These are phyloP conservation scores for Hydropsyche tenuis DNA, from an alignment of 1,140 invertebrate species.

Conservation along the genomic window DNA sequence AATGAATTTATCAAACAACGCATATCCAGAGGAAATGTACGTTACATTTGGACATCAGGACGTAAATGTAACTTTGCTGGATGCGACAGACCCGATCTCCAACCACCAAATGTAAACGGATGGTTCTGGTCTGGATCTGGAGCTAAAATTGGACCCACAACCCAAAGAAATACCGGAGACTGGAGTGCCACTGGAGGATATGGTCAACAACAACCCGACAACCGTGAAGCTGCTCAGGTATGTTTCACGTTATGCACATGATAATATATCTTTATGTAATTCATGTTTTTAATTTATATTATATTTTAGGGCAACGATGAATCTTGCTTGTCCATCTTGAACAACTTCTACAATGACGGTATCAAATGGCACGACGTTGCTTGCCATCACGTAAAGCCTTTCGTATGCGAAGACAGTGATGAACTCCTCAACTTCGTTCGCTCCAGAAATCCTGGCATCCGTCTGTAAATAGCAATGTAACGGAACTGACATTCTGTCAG, in stretches of 20 bases:
- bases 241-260: background rate
- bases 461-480: slow-evolving; percentile 67
- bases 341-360: slow-evolving; percentile 93
- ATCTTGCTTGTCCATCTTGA: slow-evolving; percentile 86
- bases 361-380: slow-evolving; percentile 93
- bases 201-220: slow-evolving; percentile 85
- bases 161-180: slow-evolving; percentile 84
- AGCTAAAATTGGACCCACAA: slow-evolving; percentile 86
- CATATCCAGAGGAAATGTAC: slow-evolving; percentile 72
- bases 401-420: slow-evolving; percentile 92
- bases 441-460: slow-evolving; percentile 82
- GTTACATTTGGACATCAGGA: slow-evolving; percentile 90
- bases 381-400: slow-evolving; percentile 89
- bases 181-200: slow-evolving; percentile 88
- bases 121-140: slow-evolving; percentile 95
- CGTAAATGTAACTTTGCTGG: slow-evolving; percentile 92
- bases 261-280: background rate
- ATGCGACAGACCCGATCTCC: slow-evolving; percentile 84
- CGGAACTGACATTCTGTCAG: slow-evolving; percentile 30
- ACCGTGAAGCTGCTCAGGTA: slow-evolving; percentile 87
- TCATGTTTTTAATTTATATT: slow-evolving; percentile 30
- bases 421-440: slow-evolving; percentile 90
- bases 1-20: slow-evolving; percentile 90
- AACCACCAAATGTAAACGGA: slow-evolving; percentile 87
- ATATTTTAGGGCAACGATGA: slow-evolving; percentile 80